Conservation (phyloP, 2,113 vertebrate species). For the Prolemur simus region DNA sequence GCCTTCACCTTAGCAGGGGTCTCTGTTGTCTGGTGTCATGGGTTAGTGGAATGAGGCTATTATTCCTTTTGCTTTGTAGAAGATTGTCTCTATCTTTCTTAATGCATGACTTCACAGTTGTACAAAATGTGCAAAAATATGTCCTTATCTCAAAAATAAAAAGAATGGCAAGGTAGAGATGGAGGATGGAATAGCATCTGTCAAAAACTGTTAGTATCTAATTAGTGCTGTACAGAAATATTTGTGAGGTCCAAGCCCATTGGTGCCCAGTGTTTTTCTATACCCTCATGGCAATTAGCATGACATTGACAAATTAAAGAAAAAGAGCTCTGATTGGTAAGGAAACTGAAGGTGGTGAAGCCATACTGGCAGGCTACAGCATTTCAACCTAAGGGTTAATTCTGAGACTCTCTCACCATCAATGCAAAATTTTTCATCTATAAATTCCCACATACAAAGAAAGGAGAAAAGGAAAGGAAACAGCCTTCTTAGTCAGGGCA, state of each 20-base stretch:
- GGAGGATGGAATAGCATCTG: background rate
- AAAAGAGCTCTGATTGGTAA: background rate
- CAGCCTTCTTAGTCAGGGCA: background rate
- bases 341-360: background rate
- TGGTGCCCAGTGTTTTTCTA: too few relatives aligned
- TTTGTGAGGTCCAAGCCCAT: background rate
- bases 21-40: background rate
- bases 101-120: background rate
- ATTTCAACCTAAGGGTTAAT: background rate
- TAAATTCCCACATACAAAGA: constrained; percentile 30
- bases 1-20: background rate
- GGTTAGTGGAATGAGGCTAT: background rate
- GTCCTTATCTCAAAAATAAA: background rate
- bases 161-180: background rate
- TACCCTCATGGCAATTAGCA: background rate
- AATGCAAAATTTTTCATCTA: background rate
- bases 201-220: background rate
- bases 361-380: too few relatives aligned
- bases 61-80: background rate
- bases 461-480: background rate
- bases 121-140: background rate
- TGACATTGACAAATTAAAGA: background rate
- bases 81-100: background rate
- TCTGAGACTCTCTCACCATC: background rate
- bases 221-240: background rate